Base-by-base conservation (phyloP, 2,797 vertebrate genomes). In the Halcyon smyrnensis region DNA sequence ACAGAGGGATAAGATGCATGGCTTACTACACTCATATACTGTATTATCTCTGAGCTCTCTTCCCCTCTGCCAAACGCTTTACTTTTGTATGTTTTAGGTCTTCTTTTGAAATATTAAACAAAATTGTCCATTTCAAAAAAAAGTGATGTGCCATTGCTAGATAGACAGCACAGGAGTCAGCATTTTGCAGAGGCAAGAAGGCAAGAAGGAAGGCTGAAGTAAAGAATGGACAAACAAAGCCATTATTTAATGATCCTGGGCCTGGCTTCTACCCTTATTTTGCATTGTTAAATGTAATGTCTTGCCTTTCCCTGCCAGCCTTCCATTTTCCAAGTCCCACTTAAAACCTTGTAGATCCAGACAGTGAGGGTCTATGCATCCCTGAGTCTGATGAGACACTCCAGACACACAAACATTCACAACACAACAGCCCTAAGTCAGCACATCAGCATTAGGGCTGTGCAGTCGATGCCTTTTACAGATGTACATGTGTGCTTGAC, bases 341-440 rank as follows among this genome's bases (percentile, higher is more conserved):
- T 91, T 95, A 88, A 92, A 69, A 57, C 60, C 63, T 60, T 64
- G 48, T 60, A 48, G 83, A 88, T 76, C 12, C 76, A 87, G 82
- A 75, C 83, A 60, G 87, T 3, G 77, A 81, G 77, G 67, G 41
- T 43, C 89, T 75, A 57, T 37, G 34, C 36, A 68, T 80, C 90
- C 32, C 56, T 18, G 48, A 30, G 36, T 6, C 64, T 41, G 39
- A 41, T 4, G 70, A 94, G 87, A 67, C 0, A 2, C 74, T 80
- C 79, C 76, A 93, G 95, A 53, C 91, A 27, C 3, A 46, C 82
- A 79, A 76, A 80, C 79, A 17, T 62, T 71, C 65, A 25, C 82
- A 59, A n/a, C 1, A 3, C 8, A 3, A 65, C 63, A 56, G 63
- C 73, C n/a, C 57, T 28, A 79, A 93, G 34, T 41, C 80, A 93